These are phyloP conservation scores for Zonitis immaculata DNA, from an alignment of 2,888 invertebrate genomes.

Conservation along the genomic window DNA sequence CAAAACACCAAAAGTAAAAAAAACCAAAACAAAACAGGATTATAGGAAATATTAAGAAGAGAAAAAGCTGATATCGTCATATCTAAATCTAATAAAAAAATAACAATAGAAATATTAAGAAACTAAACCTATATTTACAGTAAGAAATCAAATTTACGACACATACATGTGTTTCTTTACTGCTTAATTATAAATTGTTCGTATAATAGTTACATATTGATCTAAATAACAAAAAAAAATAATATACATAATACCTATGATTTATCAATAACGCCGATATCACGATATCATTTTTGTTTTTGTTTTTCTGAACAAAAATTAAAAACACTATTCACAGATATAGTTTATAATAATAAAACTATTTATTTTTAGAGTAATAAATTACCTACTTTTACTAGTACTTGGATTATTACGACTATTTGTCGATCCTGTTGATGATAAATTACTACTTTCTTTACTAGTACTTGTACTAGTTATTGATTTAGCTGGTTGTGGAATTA, in stretches of 20 bases:
- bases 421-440: slow-evolving; percentile 24
- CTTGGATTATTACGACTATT: slow-evolving; percentile 32
- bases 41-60: background rate
- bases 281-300: slow-evolving; percentile 12
- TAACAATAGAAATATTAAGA: slow-evolving; percentile 8
- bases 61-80: slow-evolving; percentile 7
- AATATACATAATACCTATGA: background rate
- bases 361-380: background rate
- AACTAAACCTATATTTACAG: slow-evolving; percentile 6
- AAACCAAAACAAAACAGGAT: slow-evolving; percentile 3
- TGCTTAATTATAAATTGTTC: background rate
- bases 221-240: slow-evolving; percentile 8
- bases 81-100: slow-evolving; percentile 4
- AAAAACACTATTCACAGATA: slow-evolving; percentile 2
- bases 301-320: background rate
- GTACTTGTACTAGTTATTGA: slow-evolving; percentile 28
- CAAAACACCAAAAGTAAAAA: slow-evolving; percentile 6
- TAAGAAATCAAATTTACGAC: background rate
- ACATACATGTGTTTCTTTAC: background rate
- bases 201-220: slow-evolving; percentile 3
- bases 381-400: slow-evolving; percentile 46
- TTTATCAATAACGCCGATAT: slow-evolving; percentile 7
- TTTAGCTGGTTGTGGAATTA: slow-evolving; percentile 77
- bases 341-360: background rate
- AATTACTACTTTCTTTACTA: slow-evolving; percentile 33